A percentile compares a stretch with the other conserved stretches of the same genome.
Evolutionary conservation across 2,797 vertebrate genomes (phyloP).

Genomic region (Falco biarmicus): DNA sequence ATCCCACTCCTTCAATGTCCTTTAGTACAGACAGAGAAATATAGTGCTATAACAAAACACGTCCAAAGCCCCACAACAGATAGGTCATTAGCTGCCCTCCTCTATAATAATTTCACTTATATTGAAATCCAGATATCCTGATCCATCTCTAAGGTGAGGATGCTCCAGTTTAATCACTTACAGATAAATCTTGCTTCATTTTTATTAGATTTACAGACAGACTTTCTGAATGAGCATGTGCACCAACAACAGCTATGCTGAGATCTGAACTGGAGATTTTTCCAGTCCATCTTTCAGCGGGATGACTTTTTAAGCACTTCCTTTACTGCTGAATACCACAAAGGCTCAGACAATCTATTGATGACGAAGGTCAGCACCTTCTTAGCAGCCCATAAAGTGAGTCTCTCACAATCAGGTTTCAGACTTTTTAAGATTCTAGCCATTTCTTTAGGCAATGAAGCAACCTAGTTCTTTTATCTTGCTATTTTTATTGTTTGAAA

Average conservation of each 20-base stretch:
- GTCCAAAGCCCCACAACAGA: not conserved
- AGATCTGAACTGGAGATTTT: slow-evolving; percentile 62
- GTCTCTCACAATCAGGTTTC: slow-evolving; percentile 55
- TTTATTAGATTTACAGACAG: slow-evolving; percentile 38
- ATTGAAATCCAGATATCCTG: slow-evolving; percentile 47
- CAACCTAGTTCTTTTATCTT: slow-evolving; percentile 64
- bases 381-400: slow-evolving; percentile 60
- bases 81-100: slow-evolving; percentile 48
- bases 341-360: slow-evolving; percentile 65
- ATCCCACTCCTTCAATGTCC: not conserved
- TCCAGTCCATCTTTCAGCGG: slow-evolving; percentile 61
- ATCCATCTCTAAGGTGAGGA: slow-evolving; percentile 44
- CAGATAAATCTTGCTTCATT: slow-evolving; percentile 58
- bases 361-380: slow-evolving; percentile 74
- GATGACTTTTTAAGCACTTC: slow-evolving; percentile 71
- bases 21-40: not conserved
- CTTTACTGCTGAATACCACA: slow-evolving; percentile 67
- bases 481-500: slow-evolving; percentile 68
- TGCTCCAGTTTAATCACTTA: slow-evolving; percentile 38
- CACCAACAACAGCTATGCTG: not conserved
- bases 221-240: slow-evolving; percentile 41
- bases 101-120: slow-evolving; percentile 21
- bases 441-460: slow-evolving; percentile 53
- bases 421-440: slow-evolving; percentile 58
- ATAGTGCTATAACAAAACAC: not conserved